phyloP scores from a whole-genome alignment of 2,888 invertebrate genomes.

The Lobophora halterata region DNA sequence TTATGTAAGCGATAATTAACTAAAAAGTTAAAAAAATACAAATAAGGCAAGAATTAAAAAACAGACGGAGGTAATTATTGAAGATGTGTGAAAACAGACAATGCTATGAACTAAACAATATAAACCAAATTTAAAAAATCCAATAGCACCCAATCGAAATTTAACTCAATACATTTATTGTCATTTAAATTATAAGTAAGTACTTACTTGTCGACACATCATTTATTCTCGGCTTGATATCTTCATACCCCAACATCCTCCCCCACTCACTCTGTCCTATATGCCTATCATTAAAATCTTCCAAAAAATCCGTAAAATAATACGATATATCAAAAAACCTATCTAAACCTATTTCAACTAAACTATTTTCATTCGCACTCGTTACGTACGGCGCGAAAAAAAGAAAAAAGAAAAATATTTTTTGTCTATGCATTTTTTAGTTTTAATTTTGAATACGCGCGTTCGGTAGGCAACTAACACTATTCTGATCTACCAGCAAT shows the following conservation, averaged over 20 bases:
- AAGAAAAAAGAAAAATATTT: constrained; percentile 29
- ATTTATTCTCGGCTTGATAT: constrained; percentile 50
- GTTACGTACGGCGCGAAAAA: constrained; percentile 15
- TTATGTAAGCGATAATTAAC: too few species aligned
- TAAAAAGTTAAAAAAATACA: too few species aligned
- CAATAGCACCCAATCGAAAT: too few species aligned
- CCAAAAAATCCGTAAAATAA: constrained; percentile 43
- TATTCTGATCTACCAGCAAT: constrained; percentile 38
- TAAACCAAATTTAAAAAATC: too few species aligned
- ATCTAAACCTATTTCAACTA: constrained; percentile 43
- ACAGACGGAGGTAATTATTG: too few species aligned
- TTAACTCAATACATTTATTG: too few species aligned
- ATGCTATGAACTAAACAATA: too few species aligned
- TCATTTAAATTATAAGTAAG: too few species aligned
- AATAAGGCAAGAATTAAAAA: too few species aligned
- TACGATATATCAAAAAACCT: constrained; percentile 40
- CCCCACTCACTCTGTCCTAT: constrained; percentile 55
- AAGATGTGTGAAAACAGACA: too few species aligned
- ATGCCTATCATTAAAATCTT: constrained; percentile 57
- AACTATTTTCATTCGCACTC: constrained; percentile 20
- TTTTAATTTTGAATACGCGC: constrained; percentile 39
- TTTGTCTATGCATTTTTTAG: constrained; percentile 24
- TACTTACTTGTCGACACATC: constrained; percentile 43
- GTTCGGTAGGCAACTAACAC: constrained; percentile 30
- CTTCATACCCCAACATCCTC: constrained; percentile 50